These are phyloP conservation scores for Echinarachnius parma DNA, from an alignment of 53 echinoderm and acorn worm genomes.

Conservation along the genomic window DNA sequence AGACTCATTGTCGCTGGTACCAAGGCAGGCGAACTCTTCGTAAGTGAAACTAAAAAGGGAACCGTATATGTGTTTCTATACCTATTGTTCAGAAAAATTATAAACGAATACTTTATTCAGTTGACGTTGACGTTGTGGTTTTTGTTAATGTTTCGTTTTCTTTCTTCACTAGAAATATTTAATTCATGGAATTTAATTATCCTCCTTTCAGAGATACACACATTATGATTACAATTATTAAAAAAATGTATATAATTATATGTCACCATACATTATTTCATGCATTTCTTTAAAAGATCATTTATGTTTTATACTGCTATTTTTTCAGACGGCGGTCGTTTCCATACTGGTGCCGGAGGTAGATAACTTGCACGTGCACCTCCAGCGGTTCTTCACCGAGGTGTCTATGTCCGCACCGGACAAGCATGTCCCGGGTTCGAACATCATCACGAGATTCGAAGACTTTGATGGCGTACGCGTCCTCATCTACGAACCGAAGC, in stretches of 20 bases:
- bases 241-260: too few species aligned
- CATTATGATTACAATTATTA: too few species aligned
- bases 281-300: too few species aligned
- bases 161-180: background rate
- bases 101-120: too few species aligned
- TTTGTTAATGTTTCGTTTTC: background rate
- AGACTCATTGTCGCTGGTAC: constrained; percentile 28
- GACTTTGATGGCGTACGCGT: constrained; percentile 55
- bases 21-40: constrained; percentile 2
- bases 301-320: background rate
- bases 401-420: constrained; percentile 1
- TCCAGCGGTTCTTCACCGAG: background rate
- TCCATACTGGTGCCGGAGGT: background rate
- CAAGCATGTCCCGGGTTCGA: constrained; percentile 36
- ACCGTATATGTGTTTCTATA: background rate
- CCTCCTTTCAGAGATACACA: background rate
- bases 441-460: constrained; percentile 43
- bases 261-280: too few species aligned
- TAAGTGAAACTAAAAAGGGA: too few species aligned
- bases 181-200: background rate
- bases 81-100: background rate
- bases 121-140: too few species aligned
- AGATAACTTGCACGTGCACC: constrained; percentile 4
- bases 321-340: constrained; percentile 1
- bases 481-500: constrained; percentile 63